These are phyloP conservation scores for Anguilla anguilla DNA, from an alignment of 2,797 vertebrate genomes.

Conservation along the genomic window DNA sequence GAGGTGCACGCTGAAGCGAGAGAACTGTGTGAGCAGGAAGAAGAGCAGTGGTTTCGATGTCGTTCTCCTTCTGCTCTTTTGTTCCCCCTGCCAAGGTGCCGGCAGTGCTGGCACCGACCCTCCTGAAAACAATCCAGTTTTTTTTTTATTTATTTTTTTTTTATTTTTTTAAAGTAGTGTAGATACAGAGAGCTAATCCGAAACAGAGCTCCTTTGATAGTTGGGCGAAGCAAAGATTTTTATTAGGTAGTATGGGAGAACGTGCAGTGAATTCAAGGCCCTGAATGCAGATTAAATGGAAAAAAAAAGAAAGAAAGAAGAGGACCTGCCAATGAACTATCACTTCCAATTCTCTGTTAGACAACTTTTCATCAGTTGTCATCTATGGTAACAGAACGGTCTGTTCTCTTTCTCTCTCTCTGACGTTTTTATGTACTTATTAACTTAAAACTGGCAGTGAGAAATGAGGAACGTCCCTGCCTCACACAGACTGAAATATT, in stretches of 20 bases:
- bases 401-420: not conserved
- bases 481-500: not conserved
- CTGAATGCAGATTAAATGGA: not conserved
- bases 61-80: not conserved
- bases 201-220: constrained; percentile 16
- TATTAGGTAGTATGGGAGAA: not conserved
- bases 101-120: not conserved
- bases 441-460: not conserved
- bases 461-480: not conserved
- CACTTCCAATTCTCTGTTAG: not conserved
- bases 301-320: not conserved
- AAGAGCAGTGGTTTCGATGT: not conserved
- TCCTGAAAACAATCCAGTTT: constrained; percentile 23
- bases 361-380: not conserved
- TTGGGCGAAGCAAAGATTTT: not conserved
- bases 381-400: not conserved
- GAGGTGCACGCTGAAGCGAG: not conserved
- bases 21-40: not conserved
- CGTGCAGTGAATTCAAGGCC: not conserved
- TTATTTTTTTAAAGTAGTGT: constrained; percentile 1
- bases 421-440: not conserved
- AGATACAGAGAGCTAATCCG: constrained; percentile 9
- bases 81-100: not conserved
- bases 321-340: not conserved
- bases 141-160: not conserved